Conservation (phyloP, 2,113 vertebrate species). For the Prietella phreatophila region DNA sequence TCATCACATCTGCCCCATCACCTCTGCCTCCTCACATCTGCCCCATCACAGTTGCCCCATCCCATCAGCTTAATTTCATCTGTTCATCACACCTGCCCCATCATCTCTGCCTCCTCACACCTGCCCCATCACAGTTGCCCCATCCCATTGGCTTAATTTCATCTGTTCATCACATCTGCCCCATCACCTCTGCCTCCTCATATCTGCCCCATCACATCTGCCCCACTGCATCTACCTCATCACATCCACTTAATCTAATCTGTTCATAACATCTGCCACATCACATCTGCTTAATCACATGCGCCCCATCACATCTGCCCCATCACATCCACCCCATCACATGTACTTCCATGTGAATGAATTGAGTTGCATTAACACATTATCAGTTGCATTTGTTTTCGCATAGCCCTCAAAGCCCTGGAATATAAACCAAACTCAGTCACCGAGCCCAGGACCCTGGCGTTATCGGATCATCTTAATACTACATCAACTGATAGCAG, state of each 20-base stretch:
- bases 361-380: neutral
- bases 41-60: neutral
- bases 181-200: neutral
- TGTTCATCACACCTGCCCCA: too few relatives aligned
- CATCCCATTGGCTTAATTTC: too few relatives aligned
- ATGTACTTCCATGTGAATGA: neutral
- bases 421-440: neutral
- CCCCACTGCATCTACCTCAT: neutral
- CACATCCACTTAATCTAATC: neutral
- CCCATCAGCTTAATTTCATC: neutral
- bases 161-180: neutral
- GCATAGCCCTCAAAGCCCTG: neutral
- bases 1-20: neutral
- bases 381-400: neutral
- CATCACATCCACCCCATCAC: accelerated
- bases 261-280: accelerated
- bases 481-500: neutral
- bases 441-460: neutral
- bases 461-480: neutral
- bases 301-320: neutral
- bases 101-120: neutral
- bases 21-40: neutral
- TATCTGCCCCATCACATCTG: neutral
- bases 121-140: too few relatives aligned
- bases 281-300: too few relatives aligned